Base-by-base conservation (phyloP, 2,113 vertebrate species). In the Gasterosteus nipponicus region DNA sequence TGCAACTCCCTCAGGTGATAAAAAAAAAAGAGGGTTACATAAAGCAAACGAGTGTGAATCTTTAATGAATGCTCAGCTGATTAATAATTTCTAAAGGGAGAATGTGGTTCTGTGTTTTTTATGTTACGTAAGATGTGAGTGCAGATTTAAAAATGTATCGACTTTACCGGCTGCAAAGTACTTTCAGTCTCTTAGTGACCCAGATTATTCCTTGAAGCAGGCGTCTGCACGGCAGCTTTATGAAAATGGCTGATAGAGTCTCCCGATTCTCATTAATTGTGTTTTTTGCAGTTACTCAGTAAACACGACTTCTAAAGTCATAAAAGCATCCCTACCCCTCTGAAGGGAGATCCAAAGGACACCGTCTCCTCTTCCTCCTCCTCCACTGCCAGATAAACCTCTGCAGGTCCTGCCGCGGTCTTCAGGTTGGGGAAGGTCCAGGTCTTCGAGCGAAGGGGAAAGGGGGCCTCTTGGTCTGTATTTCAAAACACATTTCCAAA, bases 401-500 rank as follows among this genome's bases (percentile, higher is more conserved):
- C 96, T 0, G 92, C 72, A 10, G 94, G 81, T 1, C 89, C 92
- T 3, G 87, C 59, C 0, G 93, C 92, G 10, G 94, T 91, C 91
- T 95, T 95, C 69, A 95, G 89, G 42, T 95, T 97, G 73, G 96
- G 96, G 90, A 97, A 97, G 31, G 96, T 97, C 96, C 96, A 97
- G 58, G 96, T 96, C 90, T 96, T 97, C 58, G 95, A 90, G 72
- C 89, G 91, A 7, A 87, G 89, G 3, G 91, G 89, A 7, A 90
- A 89, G 1, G 81, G 89, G 44, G 76, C 60, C 16, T 93, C 91
- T 77, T 82, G 88, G 61, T 93, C 93, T 93, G 82, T 19, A n/a
- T 41, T 44, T 26, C 33, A 26, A 77, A 18, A 51, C 31, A 18
- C 1, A 18, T 60, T 67, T 57, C 14, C 29, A 58, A 33, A 38